Evolutionary conservation across 2,113 vertebrate species (phyloP), one percentile per base, ranked within the genome.

Genomic region (Neotragus pygmaeus): DNA sequence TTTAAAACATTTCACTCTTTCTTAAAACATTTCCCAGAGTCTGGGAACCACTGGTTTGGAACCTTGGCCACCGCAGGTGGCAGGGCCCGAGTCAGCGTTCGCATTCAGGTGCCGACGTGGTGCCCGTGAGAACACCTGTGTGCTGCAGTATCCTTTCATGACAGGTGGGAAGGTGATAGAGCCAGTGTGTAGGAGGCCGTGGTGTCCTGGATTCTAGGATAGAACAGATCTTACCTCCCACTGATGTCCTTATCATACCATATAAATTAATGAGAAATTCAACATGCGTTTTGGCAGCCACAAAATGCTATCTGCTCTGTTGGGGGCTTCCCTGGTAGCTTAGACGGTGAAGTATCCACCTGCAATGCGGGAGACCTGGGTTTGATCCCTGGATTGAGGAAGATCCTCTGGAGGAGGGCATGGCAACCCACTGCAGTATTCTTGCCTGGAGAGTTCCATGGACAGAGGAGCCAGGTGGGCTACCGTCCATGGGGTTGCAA

Each of bases 1-100:
- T 16, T 39, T 53, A 43, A 64, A 62, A 15, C 60, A n/a, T 80
- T 90, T n/a, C n/a, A n/a, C n/a, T n/a, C n/a, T n/a, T n/a, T n/a
- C n/a, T n/a, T n/a, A n/a, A n/a, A n/a, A n/a, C n/a, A n/a, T n/a
- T n/a, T n/a, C 8, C 13, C n/a, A n/a, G 14, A 28, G 21, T 64
- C 78, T 25, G 51, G 16, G 51, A 75, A 77, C 62, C 39, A 36
- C 43, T 77, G 66, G 53, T 25, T 39, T 53, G 33, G 81, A 47
- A 39, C 28, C 19, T 19, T 49, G 75, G 30, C 6, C 73, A 4
- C 58, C 14, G 8, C 9, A 77, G 27, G 30, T 8, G 21, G 23
- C 81, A n/a, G 1, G 14, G 89, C 39, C 30, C 21, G n/a, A 39
- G 45, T 1, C 1, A 16, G 1, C 4, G 0, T 21, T 78, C 14